Percentiles rank a stretch among this genome's conserved stretches.
Conservation (phyloP, 2,113 vertebrate species). For the Sturnus vulgaris region DNA sequence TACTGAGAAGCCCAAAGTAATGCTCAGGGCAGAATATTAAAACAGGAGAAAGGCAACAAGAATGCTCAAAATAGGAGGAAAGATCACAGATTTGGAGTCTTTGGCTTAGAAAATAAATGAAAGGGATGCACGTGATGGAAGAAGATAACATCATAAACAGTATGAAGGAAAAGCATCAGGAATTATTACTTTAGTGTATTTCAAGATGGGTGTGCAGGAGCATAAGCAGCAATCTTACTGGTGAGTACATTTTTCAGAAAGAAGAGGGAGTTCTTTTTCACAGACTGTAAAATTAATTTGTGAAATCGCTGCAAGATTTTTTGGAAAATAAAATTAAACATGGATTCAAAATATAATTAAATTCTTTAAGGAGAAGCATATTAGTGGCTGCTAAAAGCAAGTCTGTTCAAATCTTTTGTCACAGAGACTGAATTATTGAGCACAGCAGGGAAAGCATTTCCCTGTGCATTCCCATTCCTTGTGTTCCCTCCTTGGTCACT, state of each 20-base stretch:
- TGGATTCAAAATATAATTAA: not conserved
- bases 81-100: not conserved
- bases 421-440: not conserved
- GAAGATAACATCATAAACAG: not conserved
- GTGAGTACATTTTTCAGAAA: not conserved
- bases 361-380: not conserved
- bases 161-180: not conserved
- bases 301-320: not conserved
- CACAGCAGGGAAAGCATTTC: not conserved
- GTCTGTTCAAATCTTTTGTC: not conserved
- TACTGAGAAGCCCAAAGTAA: not conserved
- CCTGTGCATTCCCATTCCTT: not conserved
- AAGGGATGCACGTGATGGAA: not conserved
- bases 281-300: not conserved
- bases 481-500: not conserved
- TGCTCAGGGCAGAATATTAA: not conserved
- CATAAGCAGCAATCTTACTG: not conserved
- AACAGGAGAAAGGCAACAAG: not conserved
- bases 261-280: not conserved
- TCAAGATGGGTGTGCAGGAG: not conserved
- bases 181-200: not conserved
- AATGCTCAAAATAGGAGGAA: not conserved
- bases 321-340: not conserved
- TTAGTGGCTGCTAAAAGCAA: not conserved
- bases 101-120: not conserved